Evolutionary conservation across 2,113 vertebrate species (phyloP).

Genomic region (Oxygymnocypris stewartii): DNA sequence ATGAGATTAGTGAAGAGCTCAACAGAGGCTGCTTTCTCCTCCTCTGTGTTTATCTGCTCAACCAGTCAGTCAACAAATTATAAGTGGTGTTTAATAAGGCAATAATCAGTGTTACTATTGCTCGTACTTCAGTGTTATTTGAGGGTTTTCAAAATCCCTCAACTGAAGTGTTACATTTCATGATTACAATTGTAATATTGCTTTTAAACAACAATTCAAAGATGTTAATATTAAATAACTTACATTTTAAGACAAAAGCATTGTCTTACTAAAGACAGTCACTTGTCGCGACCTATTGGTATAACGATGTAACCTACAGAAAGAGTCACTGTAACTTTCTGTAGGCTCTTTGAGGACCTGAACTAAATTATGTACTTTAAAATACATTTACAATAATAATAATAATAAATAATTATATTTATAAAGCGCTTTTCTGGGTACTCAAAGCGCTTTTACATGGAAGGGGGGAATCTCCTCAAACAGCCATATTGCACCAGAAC

Average conservation of each 20-base stretch:
- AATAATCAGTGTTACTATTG: neutral
- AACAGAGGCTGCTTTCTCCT: neutral
- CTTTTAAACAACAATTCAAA: too few species aligned
- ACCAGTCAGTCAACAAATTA: neutral
- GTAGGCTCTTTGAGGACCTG: neutral
- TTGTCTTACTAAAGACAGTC: neutral
- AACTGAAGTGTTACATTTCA: neutral
- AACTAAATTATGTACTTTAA: neutral
- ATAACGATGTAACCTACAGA: neutral
- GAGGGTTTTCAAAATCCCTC: neutral
- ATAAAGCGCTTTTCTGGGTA: too few species aligned
- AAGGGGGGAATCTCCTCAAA: too few species aligned
- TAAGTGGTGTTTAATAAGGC: neutral
- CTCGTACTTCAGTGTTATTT: neutral
- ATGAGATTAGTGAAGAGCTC: neutral
- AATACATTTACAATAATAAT: neutral
- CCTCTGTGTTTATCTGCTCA: neutral
- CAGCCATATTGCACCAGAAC: too few species aligned
- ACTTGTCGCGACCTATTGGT: neutral
- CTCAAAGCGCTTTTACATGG: too few species aligned
- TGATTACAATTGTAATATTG: too few species aligned
- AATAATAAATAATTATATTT: too few species aligned
- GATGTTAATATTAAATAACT: too few species aligned
- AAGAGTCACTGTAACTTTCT: neutral
- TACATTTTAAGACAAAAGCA: neutral